Evolutionary conservation across 1,140 invertebrate genomes (phyloP).

Genomic region (Meloidogyne exigua): DNA sequence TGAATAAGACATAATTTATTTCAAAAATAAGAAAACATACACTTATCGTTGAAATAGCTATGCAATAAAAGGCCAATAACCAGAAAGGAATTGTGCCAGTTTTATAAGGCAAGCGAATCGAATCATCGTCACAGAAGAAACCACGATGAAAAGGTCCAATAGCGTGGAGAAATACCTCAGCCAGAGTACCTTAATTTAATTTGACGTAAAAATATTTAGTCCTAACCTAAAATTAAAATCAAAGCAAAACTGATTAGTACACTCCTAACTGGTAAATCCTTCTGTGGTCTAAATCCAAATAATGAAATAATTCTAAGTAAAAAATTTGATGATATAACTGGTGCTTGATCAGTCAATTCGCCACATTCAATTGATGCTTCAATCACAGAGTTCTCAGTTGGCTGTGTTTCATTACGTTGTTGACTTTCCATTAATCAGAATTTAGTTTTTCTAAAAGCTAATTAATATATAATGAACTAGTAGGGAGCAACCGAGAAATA

Average conservation of each 20-base stretch:
- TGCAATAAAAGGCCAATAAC: conserved; percentile 18
- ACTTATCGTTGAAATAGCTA: conserved; percentile 3
- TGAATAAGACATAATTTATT: no score
- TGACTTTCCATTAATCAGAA: background rate
- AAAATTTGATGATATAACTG: background rate
- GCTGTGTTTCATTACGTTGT: background rate
- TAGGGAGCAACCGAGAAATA: background rate
- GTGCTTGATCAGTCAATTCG: background rate
- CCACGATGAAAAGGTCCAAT: conserved; percentile 40
- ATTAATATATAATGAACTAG: background rate
- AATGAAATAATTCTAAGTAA: background rate
- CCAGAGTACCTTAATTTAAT: conserved; percentile 21
- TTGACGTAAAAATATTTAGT: background rate
- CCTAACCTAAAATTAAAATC: conserved; percentile 4
- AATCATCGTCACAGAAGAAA: conserved; percentile 53
- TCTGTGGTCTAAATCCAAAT: background rate
- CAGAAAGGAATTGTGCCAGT: conserved; percentile 31
- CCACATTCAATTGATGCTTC: background rate
- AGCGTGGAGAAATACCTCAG: conserved; percentile 22
- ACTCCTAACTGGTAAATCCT: background rate
- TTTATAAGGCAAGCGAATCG: conserved; percentile 45
- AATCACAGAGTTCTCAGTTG: background rate
- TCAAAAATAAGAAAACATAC: conserved; percentile 1
- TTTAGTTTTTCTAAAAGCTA: no score
- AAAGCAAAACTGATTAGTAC: conserved; percentile 12